A percentile compares a stretch with the other conserved stretches of the same genome.
phyloP scores from a whole-genome alignment of 1,140 invertebrate species.

The Drosophila setifemur region DNA sequence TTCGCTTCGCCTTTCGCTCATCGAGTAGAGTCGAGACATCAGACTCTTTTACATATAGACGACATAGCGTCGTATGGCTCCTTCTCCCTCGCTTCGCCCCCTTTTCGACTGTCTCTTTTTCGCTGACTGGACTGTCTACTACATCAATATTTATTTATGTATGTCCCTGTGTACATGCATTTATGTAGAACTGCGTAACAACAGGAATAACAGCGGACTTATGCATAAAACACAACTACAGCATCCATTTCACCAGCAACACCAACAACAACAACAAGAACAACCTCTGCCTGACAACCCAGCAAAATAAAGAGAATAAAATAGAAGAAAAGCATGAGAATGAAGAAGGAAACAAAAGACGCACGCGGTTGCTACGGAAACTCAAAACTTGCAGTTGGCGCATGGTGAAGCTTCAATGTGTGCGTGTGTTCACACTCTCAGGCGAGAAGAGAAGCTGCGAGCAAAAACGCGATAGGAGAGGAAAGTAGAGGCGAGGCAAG shows the following conservation, averaged over 20 bases:
- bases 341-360: constrained; percentile 34
- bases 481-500: constrained; percentile 1
- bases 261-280: constrained; percentile 21
- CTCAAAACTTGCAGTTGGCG: constrained; percentile 37
- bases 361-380: constrained; percentile 49
- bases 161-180: constrained; percentile 3
- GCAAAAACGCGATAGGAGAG: constrained; percentile 18
- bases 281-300: constrained; percentile 42
- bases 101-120: background rate
- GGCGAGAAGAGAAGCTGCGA: constrained; percentile 13
- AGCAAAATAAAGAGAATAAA: constrained; percentile 16
- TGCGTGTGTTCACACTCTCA: constrained; percentile 41
- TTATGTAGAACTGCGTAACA: constrained; percentile 44
- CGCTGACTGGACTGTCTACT: constrained; percentile 23
- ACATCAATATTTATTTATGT: constrained; percentile 49
- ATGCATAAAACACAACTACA: constrained; percentile 39
- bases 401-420: constrained; percentile 11
- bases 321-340: constrained; percentile 13
- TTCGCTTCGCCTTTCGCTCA: constrained; percentile 24
- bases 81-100: background rate
- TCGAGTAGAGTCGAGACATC: constrained; percentile 20
- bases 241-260: constrained; percentile 39
- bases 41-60: constrained; percentile 32
- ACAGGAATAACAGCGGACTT: constrained; percentile 10
- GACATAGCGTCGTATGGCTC: background rate